These are phyloP conservation scores for Apamea epomidion DNA, from an alignment of 2,888 invertebrate genomes.

Conservation along the genomic window DNA sequence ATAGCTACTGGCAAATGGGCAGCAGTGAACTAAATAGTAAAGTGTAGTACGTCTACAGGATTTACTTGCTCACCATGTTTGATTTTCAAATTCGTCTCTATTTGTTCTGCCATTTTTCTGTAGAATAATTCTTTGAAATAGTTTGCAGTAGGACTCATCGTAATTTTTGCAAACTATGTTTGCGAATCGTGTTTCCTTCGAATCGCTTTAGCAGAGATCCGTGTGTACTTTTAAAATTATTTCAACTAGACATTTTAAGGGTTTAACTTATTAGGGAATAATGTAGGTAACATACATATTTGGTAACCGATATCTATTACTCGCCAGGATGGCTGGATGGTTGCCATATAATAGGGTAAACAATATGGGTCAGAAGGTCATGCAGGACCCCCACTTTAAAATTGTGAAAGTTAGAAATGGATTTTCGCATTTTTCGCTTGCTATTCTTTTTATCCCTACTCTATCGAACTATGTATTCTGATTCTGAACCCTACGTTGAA, in stretches of 20 bases:
- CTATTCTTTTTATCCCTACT: not conserved
- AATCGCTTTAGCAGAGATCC: constrained; percentile 25
- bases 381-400: not conserved
- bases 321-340: not conserved
- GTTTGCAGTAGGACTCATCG: constrained; percentile 23
- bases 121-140: constrained; percentile 41
- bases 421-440: not conserved
- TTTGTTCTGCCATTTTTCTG: constrained; percentile 51
- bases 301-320: not conserved
- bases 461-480: not conserved
- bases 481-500: not conserved
- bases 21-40: constrained; percentile 11
- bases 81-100: constrained; percentile 57
- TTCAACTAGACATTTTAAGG: not conserved
- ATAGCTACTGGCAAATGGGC: constrained; percentile 32
- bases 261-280: not conserved
- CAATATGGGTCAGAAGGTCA: not conserved
- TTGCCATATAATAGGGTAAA: not conserved
- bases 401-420: not conserved
- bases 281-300: not conserved
- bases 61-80: constrained; percentile 49
- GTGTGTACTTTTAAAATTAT: constrained; percentile 3
- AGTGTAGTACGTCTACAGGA: not conserved
- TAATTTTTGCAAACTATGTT: constrained; percentile 54
- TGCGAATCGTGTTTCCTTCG: constrained; percentile 33